Evolutionary conservation across 2,113 vertebrate species (phyloP), one percentile per base, ranked within the genome.

Genomic region (Orycteropus afer): DNA sequence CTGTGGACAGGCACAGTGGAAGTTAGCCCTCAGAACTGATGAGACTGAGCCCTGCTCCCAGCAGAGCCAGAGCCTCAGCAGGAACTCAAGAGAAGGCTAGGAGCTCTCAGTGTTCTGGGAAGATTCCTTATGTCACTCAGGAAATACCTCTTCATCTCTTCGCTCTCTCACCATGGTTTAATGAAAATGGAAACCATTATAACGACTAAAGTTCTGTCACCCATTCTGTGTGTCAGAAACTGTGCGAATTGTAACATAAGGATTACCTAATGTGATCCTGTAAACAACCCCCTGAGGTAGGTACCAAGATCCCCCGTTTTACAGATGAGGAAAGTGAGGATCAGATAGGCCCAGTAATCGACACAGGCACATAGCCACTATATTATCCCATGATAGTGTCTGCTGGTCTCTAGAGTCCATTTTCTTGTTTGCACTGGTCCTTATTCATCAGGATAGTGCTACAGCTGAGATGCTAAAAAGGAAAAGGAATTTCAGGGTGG

Each of bases 111-210:
- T 2, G 3, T 9, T 45, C 57, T 88, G 40, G 49, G 37, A 1
- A 0, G 0, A 5, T 42, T 5, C n/a, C 22, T 2, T 0, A 2
- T 15, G 13, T 12, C 34, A 0, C 22, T n/a, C 1, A 0, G 25
- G 10, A 49, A 80, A 9, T 0, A 45, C 40, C 13, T 17, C 69
- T n/a, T 22, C 18, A 15, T 40, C 47, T 47, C 65, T 63, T 4
- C 7, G 23, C 9, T 29, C 1, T 17, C 49, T 55, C 32, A 18
- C 47, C 59, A 2, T 7, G 20, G 45, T 23, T 29, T 40, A 88
- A 25, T 17, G 29, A 40, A 13, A 5, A 40, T 40, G 32, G 3
- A 51, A 63, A 42, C 27, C 13, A 7, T 37, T 10, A 15, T 4
- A 12, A 5, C 1, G 42, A 49, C n/a, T 1, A 4, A 10, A 1